phyloP scores from a whole-genome alignment of 2,113 vertebrate species.

The Loxodonta africana region DNA sequence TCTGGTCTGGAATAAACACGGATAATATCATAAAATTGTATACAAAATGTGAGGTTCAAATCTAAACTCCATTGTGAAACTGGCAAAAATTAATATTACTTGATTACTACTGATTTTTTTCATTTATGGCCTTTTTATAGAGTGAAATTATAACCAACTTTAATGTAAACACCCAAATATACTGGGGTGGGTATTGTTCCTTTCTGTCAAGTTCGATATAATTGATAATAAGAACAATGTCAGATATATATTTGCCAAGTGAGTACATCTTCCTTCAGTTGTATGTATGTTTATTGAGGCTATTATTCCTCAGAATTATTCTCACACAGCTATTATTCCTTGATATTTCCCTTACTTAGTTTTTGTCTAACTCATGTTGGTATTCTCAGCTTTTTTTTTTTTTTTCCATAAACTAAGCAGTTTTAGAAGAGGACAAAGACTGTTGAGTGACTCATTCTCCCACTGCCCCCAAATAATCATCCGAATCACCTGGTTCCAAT shows the following conservation, averaged over 20 bases:
- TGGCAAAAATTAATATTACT: background rate
- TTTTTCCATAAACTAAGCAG: background rate
- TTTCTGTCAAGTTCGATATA: background rate
- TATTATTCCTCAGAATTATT: background rate
- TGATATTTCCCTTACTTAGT: background rate
- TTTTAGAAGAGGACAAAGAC: background rate
- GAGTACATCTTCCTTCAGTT: background rate
- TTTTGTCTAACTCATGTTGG: background rate
- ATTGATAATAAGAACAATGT: background rate
- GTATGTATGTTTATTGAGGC: background rate
- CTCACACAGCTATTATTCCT: background rate
- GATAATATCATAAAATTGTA: background rate
- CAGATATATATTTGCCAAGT: background rate
- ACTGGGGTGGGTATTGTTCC: background rate
- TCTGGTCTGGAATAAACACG: background rate
- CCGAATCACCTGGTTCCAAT: background rate
- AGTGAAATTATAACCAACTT: background rate
- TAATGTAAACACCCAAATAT: background rate
- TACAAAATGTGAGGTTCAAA: too few relatives aligned
- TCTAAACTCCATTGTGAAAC: background rate
- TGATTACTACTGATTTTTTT: background rate
- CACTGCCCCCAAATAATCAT: background rate
- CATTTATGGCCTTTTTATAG: background rate
- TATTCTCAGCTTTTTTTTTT: background rate
- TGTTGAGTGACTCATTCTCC: background rate